Conservation (phyloP, 2,113 vertebrate species). For the Chloropsis cyanopogon region DNA sequence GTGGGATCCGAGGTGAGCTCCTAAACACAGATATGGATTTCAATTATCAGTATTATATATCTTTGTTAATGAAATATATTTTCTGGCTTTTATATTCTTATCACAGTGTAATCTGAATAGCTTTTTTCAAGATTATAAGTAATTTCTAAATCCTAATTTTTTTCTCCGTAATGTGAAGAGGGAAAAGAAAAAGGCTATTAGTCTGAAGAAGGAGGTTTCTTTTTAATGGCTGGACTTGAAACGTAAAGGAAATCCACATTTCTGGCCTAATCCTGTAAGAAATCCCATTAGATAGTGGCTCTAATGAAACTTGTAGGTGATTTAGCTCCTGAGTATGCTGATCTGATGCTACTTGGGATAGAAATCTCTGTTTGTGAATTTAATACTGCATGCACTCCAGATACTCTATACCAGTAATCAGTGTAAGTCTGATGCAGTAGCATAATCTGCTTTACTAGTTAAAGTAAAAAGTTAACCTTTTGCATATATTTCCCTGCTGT, state of each 20-base stretch:
- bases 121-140: not conserved
- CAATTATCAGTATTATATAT: not conserved
- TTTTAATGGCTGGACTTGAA: not conserved
- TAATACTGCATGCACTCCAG: not conserved
- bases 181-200: not conserved
- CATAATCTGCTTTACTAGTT: conserved; percentile 24
- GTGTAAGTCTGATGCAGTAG: not conserved
- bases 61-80: not conserved
- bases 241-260: not conserved
- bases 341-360: not conserved
- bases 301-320: not conserved
- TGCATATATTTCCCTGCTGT: not conserved
- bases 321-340: not conserved
- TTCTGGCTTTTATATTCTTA: not conserved
- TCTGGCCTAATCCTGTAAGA: not conserved
- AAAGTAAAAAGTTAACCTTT: conserved; percentile 32
- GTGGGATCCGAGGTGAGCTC: not conserved
- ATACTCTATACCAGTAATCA: not conserved
- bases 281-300: conserved; percentile 12
- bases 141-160: not conserved
- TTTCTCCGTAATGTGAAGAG: not conserved
- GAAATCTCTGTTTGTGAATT: conserved; percentile 9
- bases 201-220: not conserved
- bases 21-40: not conserved
- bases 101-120: not conserved